Base-by-base conservation (phyloP, 2,888 invertebrate species). In the Baronia brevicornis region DNA sequence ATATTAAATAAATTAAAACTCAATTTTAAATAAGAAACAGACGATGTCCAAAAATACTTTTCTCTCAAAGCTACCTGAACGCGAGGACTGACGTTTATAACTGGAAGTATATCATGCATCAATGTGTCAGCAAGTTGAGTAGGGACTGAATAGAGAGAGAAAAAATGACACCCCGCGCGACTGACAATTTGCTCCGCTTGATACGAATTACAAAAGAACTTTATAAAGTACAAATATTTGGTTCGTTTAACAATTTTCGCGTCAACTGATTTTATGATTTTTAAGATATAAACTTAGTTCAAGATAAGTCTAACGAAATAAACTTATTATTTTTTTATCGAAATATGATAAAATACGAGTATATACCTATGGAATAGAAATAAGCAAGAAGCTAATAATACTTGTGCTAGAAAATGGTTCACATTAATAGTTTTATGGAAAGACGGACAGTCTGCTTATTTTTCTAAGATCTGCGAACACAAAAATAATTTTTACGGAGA, bases 141-240 rank as follows among this genome's bases (percentile, higher is more conserved):
- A 57, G 62, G 67, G 64, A 49, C 47, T 48, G 49, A 51, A 51
- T 48, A 38, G 44, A 37, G 41, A 45, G 31, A 43, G 56, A 61
- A 65, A 67, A 62, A 54, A 54, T 56, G 51, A 53, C 51, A 51
- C 49, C 50, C 46, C 41, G 45, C 35, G 56, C 59, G 62, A 62
- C 62, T 61, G 64, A 66, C 69, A 68, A 72, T 72, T 71, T 68
- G 71, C 64, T 66, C 41, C 59, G 64, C 58, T 56, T 55, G 48
- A 43, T 59, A 59, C 44, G 56, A 49, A 54, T 65, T 66, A 62
- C 60, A 53, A 45, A 34, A 51, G 52, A 60, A 60, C 55, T 56
- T 60, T 62, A 40, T 51, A 33, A 51, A 48, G 52, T 53, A n/a
- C n/a, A n/a, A 49, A 56, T 52, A 51, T 53, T 50, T 51, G 44